Percentiles rank a stretch among this genome's conserved stretches.
phyloP scores from a whole-genome alignment of 2,797 vertebrate genomes.

The Cuculus canorus region DNA sequence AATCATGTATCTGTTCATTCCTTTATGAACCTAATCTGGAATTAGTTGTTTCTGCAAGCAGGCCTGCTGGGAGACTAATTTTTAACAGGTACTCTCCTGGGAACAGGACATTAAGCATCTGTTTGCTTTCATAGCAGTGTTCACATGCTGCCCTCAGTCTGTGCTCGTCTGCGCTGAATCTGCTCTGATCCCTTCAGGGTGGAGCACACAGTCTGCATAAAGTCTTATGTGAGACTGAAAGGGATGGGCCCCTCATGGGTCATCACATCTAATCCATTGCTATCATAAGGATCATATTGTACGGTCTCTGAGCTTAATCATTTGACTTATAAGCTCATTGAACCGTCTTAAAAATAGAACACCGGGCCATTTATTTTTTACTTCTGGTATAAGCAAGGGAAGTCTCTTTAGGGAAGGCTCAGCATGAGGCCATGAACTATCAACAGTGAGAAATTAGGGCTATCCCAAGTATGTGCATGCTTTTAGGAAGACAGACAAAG shows the following conservation, averaged over 20 bases:
- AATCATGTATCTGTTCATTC: not conserved
- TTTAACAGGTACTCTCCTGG: not conserved
- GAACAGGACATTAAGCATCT: not conserved
- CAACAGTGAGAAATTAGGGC: not conserved
- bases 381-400: not conserved
- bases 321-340: slow-evolving; percentile 39
- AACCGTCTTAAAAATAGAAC: not conserved
- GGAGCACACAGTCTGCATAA: not conserved
- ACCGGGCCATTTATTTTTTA: not conserved
- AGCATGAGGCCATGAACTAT: accelerated
- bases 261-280: not conserved
- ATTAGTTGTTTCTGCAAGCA: not conserved
- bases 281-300: not conserved
- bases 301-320: slow-evolving; percentile 31
- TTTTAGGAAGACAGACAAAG: not conserved
- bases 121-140: accelerated
- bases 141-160: not conserved
- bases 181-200: not conserved
- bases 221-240: not conserved
- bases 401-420: not conserved
- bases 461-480: not conserved
- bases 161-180: not conserved
- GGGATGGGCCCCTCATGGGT: not conserved
- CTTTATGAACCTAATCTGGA: not conserved
- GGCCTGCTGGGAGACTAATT: not conserved